Conservation (phyloP, 2,888 invertebrate species). For the Phragmatobia fuliginosa region DNA sequence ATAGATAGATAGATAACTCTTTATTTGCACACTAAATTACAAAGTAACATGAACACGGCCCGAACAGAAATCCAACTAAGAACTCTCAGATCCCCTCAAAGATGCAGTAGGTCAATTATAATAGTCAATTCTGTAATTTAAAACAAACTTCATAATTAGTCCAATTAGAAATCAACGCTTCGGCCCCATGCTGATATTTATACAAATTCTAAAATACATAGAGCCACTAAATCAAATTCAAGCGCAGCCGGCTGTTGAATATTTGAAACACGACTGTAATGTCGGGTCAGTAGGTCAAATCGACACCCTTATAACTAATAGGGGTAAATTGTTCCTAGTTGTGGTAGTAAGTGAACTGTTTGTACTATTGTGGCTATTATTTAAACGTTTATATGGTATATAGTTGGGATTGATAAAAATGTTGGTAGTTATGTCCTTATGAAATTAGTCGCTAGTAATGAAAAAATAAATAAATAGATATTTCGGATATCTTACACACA, state of each 20-base stretch:
- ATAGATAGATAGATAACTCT: no score
- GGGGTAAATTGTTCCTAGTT: conserved; percentile 14
- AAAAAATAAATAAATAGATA: no score
- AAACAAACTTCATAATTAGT: neutral
- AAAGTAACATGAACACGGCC: no score
- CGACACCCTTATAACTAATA: conserved; percentile 17
- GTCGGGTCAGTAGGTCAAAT: conserved; percentile 22
- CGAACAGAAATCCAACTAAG: no score
- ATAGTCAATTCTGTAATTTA: neutral
- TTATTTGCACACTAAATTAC: no score
- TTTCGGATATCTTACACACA: no score
- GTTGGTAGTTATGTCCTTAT: neutral
- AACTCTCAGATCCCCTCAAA: no score
- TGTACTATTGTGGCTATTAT: neutral
- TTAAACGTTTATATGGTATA: neutral
- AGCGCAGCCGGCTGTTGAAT: conserved; percentile 21
- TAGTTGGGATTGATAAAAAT: neutral
- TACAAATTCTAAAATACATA: conserved; percentile 14
- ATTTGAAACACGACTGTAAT: conserved; percentile 22
- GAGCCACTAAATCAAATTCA: conserved; percentile 17
- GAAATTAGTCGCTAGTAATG: neutral
- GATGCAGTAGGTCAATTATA: neutral
- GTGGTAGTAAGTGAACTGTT: neutral
- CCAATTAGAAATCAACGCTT: neutral
- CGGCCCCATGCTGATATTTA: neutral